phyloP scores from a whole-genome alignment of 2,797 vertebrate species.

The Sternarchorhynchus goeldii region DNA sequence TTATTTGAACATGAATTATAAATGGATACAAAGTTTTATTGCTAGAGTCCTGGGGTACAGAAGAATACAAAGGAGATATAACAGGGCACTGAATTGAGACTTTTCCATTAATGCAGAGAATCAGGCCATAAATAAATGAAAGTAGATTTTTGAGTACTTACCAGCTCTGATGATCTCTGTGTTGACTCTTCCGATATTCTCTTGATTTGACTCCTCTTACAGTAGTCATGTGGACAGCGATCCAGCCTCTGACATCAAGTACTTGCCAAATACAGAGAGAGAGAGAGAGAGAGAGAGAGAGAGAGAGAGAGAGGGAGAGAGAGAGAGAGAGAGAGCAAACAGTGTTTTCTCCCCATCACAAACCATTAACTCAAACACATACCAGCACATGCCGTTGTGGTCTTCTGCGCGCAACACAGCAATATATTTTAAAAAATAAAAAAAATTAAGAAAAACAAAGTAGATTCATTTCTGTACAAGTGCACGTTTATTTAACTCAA shows the following conservation, averaged over 20 bases:
- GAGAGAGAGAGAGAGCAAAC: conserved; percentile 40
- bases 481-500: too few relatives aligned
- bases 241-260: conserved; percentile 63
- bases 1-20: neutral
- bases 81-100: neutral
- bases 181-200: conserved; percentile 53
- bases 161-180: conserved; percentile 60
- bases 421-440: too few relatives aligned
- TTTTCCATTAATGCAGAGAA: neutral
- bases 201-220: conserved; percentile 61
- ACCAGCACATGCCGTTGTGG: conserved; percentile 40
- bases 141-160: conserved; percentile 61
- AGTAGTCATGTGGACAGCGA: conserved; percentile 65
- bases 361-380: conserved; percentile 56
- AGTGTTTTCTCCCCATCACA: conserved; percentile 51
- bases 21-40: neutral
- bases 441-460: too few relatives aligned
- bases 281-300: neutral
- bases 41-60: neutral
- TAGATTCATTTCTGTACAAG: too few relatives aligned
- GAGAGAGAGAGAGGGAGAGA: too few relatives aligned
- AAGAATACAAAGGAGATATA: neutral
- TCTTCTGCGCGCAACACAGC: conserved; percentile 12
- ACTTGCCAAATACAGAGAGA: conserved; percentile 59
- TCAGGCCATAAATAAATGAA: conserved; percentile 3